A percentile compares a stretch with the other conserved stretches of the same genome.
Conservation (phyloP, 2,113 vertebrate genomes). For the Peromyscus californicus region DNA sequence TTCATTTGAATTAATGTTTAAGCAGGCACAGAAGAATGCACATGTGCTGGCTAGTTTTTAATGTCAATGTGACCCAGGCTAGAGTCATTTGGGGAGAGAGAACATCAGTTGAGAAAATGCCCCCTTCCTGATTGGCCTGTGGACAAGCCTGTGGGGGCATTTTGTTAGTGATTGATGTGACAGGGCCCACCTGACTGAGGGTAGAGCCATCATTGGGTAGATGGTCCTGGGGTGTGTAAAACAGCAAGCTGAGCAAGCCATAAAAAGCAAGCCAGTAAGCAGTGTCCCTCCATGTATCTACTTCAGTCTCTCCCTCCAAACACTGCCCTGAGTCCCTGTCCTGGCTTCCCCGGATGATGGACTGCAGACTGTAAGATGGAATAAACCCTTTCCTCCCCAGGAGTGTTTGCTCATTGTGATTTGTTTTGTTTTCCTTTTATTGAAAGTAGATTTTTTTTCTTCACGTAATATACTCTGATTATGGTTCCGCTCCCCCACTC, state of each 20-base stretch:
- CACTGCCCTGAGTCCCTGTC: neutral
- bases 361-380: neutral
- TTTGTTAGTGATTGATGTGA: neutral
- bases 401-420: neutral
- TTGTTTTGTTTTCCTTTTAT: neutral
- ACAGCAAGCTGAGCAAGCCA: neutral
- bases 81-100: neutral
- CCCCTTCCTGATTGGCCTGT: neutral
- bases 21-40: neutral
- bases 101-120: neutral
- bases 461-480: neutral
- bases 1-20: slow-evolving; percentile 12
- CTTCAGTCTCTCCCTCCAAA: neutral
- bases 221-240: neutral
- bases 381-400: neutral
- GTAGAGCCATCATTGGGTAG: neutral
- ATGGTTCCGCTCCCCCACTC: neutral
- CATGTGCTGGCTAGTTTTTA: neutral
- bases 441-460: neutral
- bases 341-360: neutral
- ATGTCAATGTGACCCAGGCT: neutral
- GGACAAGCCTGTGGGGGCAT: neutral
- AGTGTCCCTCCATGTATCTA: neutral
- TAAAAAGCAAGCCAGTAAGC: neutral
- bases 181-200: neutral